These are phyloP conservation scores for Trichacis sp. DNA, from an alignment of 2,888 invertebrate genomes.

Conservation along the genomic window DNA sequence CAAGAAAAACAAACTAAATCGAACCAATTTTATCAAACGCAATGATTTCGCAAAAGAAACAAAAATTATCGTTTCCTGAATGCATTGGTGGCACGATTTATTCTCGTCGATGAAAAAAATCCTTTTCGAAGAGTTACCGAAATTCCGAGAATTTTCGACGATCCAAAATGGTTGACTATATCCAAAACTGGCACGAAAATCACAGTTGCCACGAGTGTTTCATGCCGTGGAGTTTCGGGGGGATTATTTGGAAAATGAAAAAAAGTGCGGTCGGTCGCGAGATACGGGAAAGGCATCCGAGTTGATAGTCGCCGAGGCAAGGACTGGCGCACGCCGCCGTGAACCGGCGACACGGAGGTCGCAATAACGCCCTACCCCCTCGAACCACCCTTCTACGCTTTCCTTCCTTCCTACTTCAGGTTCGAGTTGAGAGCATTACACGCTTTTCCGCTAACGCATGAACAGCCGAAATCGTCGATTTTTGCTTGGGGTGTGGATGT, in stretches of 20 bases:
- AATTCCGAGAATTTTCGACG: neutral
- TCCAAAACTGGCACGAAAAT: constrained; percentile 1
- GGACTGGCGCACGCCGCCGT: constrained; percentile 37
- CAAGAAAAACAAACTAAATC: too few relatives aligned
- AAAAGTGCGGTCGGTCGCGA: neutral
- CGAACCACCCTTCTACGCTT: constrained; percentile 7
- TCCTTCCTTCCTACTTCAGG: constrained; percentile 6
- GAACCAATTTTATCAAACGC: too few relatives aligned
- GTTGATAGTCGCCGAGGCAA: constrained; percentile 28
- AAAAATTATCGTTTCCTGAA: too few relatives aligned
- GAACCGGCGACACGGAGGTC: constrained; percentile 1
- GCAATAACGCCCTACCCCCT: neutral
- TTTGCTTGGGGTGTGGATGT: too few relatives aligned
- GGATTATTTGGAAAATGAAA: neutral
- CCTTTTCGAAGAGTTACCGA: neutral
- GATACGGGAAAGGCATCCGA: constrained; percentile 16
- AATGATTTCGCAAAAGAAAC: too few relatives aligned
- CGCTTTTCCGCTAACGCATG: too few relatives aligned
- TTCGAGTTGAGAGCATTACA: neutral
- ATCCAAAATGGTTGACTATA: too few relatives aligned
- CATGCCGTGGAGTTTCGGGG: neutral
- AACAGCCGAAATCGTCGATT: too few relatives aligned
- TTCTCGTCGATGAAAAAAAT: neutral
- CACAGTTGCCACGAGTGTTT: neutral
- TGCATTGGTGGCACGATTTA: neutral